These are phyloP conservation scores for Oligia latruncula DNA, from an alignment of 2,888 invertebrate species.

Conservation along the genomic window DNA sequence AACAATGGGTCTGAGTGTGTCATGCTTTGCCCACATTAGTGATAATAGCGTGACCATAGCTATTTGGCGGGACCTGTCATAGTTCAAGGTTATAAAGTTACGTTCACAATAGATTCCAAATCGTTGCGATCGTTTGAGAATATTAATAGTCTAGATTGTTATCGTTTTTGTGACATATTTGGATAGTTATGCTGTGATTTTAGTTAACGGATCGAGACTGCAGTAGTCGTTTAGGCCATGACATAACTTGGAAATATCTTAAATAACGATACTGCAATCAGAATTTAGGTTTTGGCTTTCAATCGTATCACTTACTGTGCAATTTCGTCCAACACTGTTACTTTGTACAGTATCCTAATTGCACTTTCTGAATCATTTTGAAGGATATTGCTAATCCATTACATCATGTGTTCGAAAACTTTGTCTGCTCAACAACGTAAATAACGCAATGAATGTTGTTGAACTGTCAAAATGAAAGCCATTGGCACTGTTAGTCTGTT, in stretches of 20 bases:
- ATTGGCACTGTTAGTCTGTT: neutral
- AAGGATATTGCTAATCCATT: neutral
- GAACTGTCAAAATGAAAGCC: neutral
- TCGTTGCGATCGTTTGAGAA: constrained; percentile 37
- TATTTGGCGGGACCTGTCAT: constrained; percentile 79
- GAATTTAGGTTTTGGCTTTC: neutral
- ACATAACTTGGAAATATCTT: neutral
- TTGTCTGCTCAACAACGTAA: neutral
- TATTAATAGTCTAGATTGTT: constrained; percentile 17
- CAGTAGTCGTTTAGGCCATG: neutral
- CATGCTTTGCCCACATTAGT: constrained; percentile 80
- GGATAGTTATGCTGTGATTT: constrained; percentile 1
- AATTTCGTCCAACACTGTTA: neutral
- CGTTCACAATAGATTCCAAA: constrained; percentile 67
- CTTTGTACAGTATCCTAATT: neutral
- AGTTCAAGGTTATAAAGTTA: constrained; percentile 81
- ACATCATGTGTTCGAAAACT: neutral
- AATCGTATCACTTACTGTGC: neutral
- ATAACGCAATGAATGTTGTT: neutral
- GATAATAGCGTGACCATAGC: constrained; percentile 79
- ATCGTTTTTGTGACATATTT: constrained; percentile 35
- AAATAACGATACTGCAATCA: neutral
- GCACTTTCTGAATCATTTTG: neutral
- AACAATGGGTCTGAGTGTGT: constrained; percentile 74
- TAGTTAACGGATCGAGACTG: neutral